These are phyloP conservation scores for Tyto alba DNA, from an alignment of 2,113 vertebrate genomes.

Conservation along the genomic window DNA sequence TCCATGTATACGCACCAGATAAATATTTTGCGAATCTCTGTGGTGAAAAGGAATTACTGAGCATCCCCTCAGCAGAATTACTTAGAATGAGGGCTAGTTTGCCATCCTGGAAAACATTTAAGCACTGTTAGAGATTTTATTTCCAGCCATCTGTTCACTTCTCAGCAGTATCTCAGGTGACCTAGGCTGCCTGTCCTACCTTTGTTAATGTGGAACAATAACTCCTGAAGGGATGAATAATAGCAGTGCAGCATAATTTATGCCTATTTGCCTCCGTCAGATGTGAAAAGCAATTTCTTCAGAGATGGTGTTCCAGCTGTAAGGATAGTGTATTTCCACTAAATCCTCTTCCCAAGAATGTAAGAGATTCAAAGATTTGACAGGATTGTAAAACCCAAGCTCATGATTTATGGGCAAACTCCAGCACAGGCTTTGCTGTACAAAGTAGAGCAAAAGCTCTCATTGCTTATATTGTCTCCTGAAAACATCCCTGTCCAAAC, in stretches of 20 bases:
- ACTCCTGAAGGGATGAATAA: conserved; percentile 5
- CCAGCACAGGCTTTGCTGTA: neutral
- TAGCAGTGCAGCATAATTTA: neutral
- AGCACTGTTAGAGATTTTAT: neutral
- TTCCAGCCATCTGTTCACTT: neutral
- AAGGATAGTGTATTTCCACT: neutral
- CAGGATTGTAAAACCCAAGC: neutral
- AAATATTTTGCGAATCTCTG: neutral
- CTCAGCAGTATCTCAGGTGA: neutral
- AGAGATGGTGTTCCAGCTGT: neutral
- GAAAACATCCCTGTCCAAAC: neutral
- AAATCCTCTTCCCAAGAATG: neutral
- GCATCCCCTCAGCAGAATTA: neutral
- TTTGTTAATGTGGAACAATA: neutral
- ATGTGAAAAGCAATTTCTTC: neutral
- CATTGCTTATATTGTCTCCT: neutral
- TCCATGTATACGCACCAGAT: neutral
- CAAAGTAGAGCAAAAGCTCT: neutral
- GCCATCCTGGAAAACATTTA: neutral
- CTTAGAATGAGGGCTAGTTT: neutral
- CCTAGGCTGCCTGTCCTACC: neutral
- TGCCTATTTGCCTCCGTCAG: neutral
- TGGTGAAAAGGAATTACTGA: neutral
- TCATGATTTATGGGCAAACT: neutral
- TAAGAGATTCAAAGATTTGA: neutral